These are phyloP conservation scores for Meiosimyza decipiens DNA, from an alignment of 2,888 invertebrate genomes.

Conservation along the genomic window DNA sequence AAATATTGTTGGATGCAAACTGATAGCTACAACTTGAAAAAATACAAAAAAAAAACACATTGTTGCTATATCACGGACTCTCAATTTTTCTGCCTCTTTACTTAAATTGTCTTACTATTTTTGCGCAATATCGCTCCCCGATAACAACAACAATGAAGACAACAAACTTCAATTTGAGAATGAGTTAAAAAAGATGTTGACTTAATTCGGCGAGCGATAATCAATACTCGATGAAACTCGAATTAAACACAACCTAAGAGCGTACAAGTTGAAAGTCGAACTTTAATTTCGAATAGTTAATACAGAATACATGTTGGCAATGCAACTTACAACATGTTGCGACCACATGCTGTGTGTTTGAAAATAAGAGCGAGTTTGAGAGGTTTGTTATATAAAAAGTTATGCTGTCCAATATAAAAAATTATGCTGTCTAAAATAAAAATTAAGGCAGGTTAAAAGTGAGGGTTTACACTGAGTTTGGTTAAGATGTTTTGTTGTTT, in stretches of 20 bases:
- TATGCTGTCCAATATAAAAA: neutral
- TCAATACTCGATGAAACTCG: neutral
- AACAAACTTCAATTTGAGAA: neutral
- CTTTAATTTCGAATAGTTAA: neutral
- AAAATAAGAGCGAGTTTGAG: no score
- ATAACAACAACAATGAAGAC: neutral
- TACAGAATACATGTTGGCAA: neutral
- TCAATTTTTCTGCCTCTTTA: no score
- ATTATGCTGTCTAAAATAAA: neutral
- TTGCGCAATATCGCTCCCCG: neutral
- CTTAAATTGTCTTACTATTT: neutral
- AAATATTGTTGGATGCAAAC: neutral
- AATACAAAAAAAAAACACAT: neutral
- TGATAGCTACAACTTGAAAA: neutral
- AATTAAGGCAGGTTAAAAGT: conserved; percentile 26
- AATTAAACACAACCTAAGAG: neutral
- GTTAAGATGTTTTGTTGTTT: neutral
- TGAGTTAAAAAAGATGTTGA: neutral
- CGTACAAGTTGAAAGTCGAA: neutral
- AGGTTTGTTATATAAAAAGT: neutral
- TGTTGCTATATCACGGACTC: no score
- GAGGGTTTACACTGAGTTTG: neutral
- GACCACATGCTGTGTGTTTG: neutral
- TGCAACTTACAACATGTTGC: conserved; percentile 29
- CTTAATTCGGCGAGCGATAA: neutral